These are phyloP conservation scores for Ennomos erosarius DNA, from an alignment of 2,888 invertebrate species.

Conservation along the genomic window DNA sequence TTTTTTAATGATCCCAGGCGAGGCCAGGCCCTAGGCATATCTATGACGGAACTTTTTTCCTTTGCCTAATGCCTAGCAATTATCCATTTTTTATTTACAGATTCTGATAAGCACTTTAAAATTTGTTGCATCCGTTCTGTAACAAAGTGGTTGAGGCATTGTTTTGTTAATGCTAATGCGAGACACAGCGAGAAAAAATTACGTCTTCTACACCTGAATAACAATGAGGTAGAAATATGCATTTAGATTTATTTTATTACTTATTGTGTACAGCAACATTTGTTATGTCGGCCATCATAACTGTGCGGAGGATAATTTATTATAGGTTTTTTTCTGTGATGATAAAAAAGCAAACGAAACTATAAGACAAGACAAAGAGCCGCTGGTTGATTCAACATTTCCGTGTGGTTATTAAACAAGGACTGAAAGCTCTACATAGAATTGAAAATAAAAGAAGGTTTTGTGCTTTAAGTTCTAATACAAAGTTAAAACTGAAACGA, in stretches of 20 bases:
- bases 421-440: no score
- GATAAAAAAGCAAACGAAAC: slow-evolving; percentile 10
- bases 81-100: slow-evolving; percentile 35
- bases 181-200: slow-evolving; percentile 55
- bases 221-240: slow-evolving; percentile 51
- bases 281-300: slow-evolving; percentile 32
- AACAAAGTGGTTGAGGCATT: slow-evolving; percentile 53
- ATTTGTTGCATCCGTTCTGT: slow-evolving; percentile 58
- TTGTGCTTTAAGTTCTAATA: no score
- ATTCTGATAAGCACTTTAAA: slow-evolving; percentile 51
- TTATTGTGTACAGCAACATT: slow-evolving; percentile 41
- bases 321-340: slow-evolving; percentile 25
- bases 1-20: no score
- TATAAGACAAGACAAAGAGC: slow-evolving; percentile 11
- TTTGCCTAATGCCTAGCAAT: neutral
- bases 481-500: slow-evolving; percentile 13
- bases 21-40: no score
- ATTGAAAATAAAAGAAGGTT: no score
- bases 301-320: slow-evolving; percentile 29
- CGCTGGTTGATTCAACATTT: neutral
- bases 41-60: neutral
- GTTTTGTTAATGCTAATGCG: slow-evolving; percentile 50
- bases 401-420: no score
- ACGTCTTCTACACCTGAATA: slow-evolving; percentile 59
- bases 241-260: slow-evolving; percentile 40